Percentiles rank a stretch among this genome's conserved stretches.
These are phyloP conservation scores for Orthosia cruda DNA, from an alignment of 2,888 invertebrate species.

Conservation along the genomic window DNA sequence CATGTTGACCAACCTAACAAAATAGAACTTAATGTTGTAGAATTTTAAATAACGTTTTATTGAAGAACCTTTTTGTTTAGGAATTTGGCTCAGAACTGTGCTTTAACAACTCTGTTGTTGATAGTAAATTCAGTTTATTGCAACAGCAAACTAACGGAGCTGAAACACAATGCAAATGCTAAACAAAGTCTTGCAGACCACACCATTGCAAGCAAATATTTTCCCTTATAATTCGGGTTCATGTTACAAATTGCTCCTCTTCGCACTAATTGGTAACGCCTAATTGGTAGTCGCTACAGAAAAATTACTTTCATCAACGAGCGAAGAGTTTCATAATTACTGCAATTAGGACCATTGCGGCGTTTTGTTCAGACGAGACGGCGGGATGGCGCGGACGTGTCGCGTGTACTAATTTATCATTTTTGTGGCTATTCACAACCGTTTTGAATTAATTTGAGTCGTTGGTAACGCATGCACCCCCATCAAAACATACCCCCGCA, in stretches of 20 bases:
- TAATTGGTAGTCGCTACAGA: constrained; percentile 89
- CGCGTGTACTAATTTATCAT: constrained; percentile 85
- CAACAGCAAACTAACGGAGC: not conserved
- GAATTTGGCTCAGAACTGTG: not conserved
- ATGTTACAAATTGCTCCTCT: constrained; percentile 84
- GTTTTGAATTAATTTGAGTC: constrained; percentile 72
- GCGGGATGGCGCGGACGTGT: constrained; percentile 81
- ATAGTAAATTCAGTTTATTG: constrained; percentile 11
- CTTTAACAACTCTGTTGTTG: not conserved
- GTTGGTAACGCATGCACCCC: constrained; percentile 63
- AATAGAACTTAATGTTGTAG: constrained; percentile 31
- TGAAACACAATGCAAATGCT: constrained; percentile 30
- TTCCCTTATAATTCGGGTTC: constrained; percentile 78
- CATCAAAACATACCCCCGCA: constrained; percentile 54
- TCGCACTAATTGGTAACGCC: constrained; percentile 86
- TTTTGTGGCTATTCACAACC: constrained; percentile 76
- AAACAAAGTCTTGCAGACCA: constrained; percentile 48
- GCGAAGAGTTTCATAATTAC: constrained; percentile 90
- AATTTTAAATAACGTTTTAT: constrained; percentile 36
- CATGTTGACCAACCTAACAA: constrained; percentile 45
- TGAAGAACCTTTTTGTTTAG: constrained; percentile 23
- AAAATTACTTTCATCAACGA: constrained; percentile 90
- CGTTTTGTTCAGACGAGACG: constrained; percentile 83
- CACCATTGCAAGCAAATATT: constrained; percentile 68
- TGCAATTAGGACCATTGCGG: constrained; percentile 86